Conservation (phyloP, 2,888 invertebrate genomes). For the Gari tellinella region DNA sequence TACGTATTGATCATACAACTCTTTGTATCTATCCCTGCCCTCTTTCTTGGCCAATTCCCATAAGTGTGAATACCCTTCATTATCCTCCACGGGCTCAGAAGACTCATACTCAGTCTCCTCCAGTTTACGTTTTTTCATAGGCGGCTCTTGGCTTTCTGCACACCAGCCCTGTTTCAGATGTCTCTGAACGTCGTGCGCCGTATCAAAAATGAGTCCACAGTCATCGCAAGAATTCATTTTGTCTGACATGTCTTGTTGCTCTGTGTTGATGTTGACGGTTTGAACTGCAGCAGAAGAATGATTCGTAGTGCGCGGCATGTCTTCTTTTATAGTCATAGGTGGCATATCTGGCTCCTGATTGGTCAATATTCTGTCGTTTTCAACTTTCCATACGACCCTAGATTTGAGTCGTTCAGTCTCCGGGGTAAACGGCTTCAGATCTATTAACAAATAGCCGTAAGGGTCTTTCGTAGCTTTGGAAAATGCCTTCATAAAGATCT, state of each 20-base stretch:
- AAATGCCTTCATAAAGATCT: constrained; percentile 20
- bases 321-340: constrained; percentile 18
- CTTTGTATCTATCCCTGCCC: constrained; percentile 5
- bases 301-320: neutral
- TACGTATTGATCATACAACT: constrained; percentile 13
- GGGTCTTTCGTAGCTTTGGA: constrained; percentile 25
- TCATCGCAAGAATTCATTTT: constrained; percentile 36
- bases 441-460: constrained; percentile 23
- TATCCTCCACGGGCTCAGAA: constrained; percentile 28
- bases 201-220: constrained; percentile 32
- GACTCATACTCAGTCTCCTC: constrained; percentile 3
- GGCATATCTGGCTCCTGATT: constrained; percentile 11
- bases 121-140: constrained; percentile 14
- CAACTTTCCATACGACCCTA: neutral
- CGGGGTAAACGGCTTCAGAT: constrained; percentile 18
- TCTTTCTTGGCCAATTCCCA: constrained; percentile 6
- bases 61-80: constrained; percentile 9
- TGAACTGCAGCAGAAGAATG: constrained; percentile 23
- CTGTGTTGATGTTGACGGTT: constrained; percentile 22
- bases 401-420: constrained; percentile 13
- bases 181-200: constrained; percentile 32
- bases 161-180: constrained; percentile 38
- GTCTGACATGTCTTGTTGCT: constrained; percentile 8
- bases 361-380: constrained; percentile 3
- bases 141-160: constrained; percentile 17